Evolutionary conservation across 2,888 invertebrate genomes (phyloP), one percentile per base, ranked within the genome.

Genomic region (Toxonevra muliebris): DNA sequence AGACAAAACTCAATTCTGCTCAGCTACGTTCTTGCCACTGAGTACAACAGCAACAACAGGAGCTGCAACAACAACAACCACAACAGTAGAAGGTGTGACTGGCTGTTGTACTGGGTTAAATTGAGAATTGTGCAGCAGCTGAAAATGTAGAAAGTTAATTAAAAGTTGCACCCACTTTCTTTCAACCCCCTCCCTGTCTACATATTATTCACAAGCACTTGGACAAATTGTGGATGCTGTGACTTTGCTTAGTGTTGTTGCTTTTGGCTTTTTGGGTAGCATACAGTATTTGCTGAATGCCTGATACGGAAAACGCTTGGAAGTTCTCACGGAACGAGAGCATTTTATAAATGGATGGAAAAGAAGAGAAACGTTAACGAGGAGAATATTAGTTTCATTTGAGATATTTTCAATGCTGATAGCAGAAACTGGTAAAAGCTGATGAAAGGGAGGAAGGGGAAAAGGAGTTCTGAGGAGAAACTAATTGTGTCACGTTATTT

Each of bases 111-210:
- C 30, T 30, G 30, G 30, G 30, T 30, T 30, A 30, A 30, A 30
- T 4, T 30, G 30, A 30, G 30, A 30, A 7, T 30, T 30, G 30
- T 30, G 30, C 30, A 30, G 48, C 48, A n/a, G 48, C 48, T 48
- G 42, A 50, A 45, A 64, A 17, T 71, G 73, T 69, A 66, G 71
- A 77, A 78, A 78, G 75, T 79, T 80, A 79, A 79, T 79, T 79
- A 79, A 77, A 77, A 74, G 73, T 76, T 76, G 69, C 63, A 62
- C 20, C 60, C 45, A 50, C 52, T n/a, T 57, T 12, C 3, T 10
- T 13, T 40, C 15, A 7, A 12, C 13, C 12, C 53, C 19, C 3
- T 2, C 30, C 19, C 40, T 12, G 7, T 12, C 41, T 11, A 17
- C 13, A 17, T 12, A 17, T 2, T 45, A 40, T 30, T 30, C 30